phyloP scores from a whole-genome alignment of 2,888 invertebrate genomes.

The Clistopyga incitator region DNA sequence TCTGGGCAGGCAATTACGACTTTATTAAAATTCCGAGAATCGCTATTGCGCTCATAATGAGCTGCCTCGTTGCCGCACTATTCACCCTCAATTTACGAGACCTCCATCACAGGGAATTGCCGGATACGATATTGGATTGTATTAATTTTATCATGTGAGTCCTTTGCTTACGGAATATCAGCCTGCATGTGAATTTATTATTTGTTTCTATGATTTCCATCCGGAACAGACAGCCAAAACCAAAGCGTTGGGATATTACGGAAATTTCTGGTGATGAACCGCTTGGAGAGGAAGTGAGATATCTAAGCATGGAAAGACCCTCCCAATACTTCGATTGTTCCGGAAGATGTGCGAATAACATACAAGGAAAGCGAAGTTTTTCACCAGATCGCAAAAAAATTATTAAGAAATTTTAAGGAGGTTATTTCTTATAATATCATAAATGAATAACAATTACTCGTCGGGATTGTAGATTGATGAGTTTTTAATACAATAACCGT shows the following conservation, averaged over 20 bases:
- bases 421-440: not conserved
- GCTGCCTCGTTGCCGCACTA: slow-evolving; percentile 66
- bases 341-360: slow-evolving; percentile 18
- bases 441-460: slow-evolving; percentile 24
- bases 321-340: slow-evolving; percentile 21
- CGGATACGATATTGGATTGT: slow-evolving; percentile 69
- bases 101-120: slow-evolving; percentile 67
- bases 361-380: slow-evolving; percentile 12
- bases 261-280: slow-evolving; percentile 48
- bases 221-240: slow-evolving; percentile 65
- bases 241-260: slow-evolving; percentile 68
- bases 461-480: slow-evolving; percentile 14
- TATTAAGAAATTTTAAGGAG: not conserved
- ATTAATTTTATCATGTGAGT: slow-evolving; percentile 66
- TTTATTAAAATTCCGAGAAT: slow-evolving; percentile 64
- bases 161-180: not conserved
- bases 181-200: not conserved
- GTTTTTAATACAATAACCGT: slow-evolving; percentile 6
- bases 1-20: slow-evolving; percentile 69
- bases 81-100: slow-evolving; percentile 68
- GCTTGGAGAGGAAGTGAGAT: slow-evolving; percentile 37
- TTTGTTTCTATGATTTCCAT: not conserved
- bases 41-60: slow-evolving; percentile 61
- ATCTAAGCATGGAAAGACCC: slow-evolving; percentile 59
- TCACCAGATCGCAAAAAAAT: slow-evolving; percentile 6